phyloP scores from a whole-genome alignment of 2,113 vertebrate species.

The Leiothrix lutea region DNA sequence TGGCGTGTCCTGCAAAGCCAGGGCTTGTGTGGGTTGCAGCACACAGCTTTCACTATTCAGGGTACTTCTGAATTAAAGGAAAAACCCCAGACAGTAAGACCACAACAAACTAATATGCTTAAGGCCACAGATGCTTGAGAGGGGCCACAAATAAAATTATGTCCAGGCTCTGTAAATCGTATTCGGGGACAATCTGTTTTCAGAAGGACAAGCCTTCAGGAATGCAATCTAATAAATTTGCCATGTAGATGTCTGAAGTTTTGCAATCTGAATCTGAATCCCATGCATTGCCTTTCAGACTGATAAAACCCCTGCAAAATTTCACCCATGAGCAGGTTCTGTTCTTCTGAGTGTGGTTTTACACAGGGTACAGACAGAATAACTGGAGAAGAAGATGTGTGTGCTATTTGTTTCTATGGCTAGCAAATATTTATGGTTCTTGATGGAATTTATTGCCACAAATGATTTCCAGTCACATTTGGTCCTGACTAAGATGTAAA shows the following conservation, averaged over 20 bases:
- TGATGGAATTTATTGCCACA: neutral
- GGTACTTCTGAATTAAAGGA: neutral
- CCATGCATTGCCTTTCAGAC: neutral
- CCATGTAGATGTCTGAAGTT: neutral
- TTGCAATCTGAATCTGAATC: neutral
- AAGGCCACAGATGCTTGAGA: neutral
- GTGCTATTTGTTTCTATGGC: neutral
- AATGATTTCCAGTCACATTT: neutral
- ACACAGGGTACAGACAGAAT: neutral
- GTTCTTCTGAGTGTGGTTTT: neutral
- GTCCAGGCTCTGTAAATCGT: neutral
- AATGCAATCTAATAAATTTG: neutral
- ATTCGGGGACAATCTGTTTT: neutral
- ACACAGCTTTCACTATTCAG: fast-evolving
- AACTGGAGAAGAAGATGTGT: neutral
- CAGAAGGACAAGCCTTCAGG: neutral
- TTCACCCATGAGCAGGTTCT: neutral
- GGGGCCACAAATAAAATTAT: neutral
- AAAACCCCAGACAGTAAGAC: neutral
- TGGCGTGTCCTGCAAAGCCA: neutral
- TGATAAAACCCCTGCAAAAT: neutral
- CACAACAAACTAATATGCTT: neutral
- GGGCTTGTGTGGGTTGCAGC: neutral
- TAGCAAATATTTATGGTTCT: neutral
- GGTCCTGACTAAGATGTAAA: neutral